Percentiles rank a stretch among this genome's conserved stretches.
Evolutionary conservation across 1,140 invertebrate genomes (phyloP).

Genomic region (Ruditapes philippinarum): DNA sequence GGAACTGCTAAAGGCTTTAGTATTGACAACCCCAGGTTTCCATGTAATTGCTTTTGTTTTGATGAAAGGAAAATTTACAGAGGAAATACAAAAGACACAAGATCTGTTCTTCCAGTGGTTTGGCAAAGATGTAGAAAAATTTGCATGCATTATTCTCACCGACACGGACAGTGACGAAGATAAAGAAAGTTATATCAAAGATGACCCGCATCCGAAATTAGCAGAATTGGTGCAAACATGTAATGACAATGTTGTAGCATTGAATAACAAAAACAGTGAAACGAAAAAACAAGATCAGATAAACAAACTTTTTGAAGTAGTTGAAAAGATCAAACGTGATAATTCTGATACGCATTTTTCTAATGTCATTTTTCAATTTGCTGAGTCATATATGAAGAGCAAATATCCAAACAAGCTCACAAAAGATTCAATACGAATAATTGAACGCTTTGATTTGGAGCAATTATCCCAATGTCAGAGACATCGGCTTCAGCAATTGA

Average conservation of each 20-base stretch:
- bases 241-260: background rate
- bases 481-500: too few species aligned
- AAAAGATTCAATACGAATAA: background rate
- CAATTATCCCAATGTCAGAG: too few species aligned
- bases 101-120: conserved; percentile 50
- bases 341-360: background rate
- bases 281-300: background rate
- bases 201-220: background rate
- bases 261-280: background rate
- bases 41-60: conserved; percentile 40
- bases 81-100: conserved; percentile 38
- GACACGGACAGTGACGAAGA: conserved; percentile 12
- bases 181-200: conserved; percentile 19
- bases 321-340: background rate
- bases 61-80: conserved; percentile 26
- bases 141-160: conserved; percentile 37
- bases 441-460: too few species aligned
- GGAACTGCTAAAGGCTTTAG: conserved; percentile 31
- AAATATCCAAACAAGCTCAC: conserved; percentile 1
- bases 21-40: conserved; percentile 21
- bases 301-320: background rate
- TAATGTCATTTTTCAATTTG: background rate
- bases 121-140: conserved; percentile 41
- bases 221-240: background rate
- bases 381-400: background rate